Conservation (phyloP, 2,888 invertebrate genomes). For the Lithophane ornitopus region DNA sequence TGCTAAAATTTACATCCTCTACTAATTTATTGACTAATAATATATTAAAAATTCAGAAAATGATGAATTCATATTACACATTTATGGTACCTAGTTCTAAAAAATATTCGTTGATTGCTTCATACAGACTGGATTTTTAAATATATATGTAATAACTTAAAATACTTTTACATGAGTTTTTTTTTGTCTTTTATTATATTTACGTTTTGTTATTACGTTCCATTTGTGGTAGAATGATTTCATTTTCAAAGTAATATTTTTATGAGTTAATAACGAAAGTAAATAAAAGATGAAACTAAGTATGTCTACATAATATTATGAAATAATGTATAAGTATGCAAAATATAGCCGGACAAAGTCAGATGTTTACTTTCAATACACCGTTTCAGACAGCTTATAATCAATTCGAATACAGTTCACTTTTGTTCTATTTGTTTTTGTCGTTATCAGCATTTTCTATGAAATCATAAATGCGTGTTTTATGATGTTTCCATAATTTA, state of each 20-base stretch:
- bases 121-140: constrained; percentile 21
- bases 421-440: neutral
- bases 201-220: neutral
- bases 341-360: neutral
- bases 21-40: constrained; percentile 51
- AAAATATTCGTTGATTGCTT: constrained; percentile 44
- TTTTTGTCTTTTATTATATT: too few species aligned
- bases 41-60: constrained; percentile 37
- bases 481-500: neutral
- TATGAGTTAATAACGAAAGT: neutral
- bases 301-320: constrained; percentile 4
- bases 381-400: constrained; percentile 14
- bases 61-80: constrained; percentile 26
- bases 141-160: too few species aligned
- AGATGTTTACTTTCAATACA: constrained; percentile 21
- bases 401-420: constrained; percentile 4
- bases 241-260: constrained; percentile 7
- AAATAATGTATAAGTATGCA: neutral
- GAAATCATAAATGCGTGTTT: neutral
- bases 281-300: neutral
- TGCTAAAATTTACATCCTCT: constrained; percentile 64
- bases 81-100: constrained; percentile 22
- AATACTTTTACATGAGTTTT: too few species aligned
- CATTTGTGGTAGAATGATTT: constrained; percentile 10
- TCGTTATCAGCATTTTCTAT: neutral